A percentile compares a stretch with the other conserved stretches of the same genome.
These are phyloP conservation scores for Aeoliscus strigatus DNA, from an alignment of 2,797 vertebrate genomes.

Conservation along the genomic window DNA sequence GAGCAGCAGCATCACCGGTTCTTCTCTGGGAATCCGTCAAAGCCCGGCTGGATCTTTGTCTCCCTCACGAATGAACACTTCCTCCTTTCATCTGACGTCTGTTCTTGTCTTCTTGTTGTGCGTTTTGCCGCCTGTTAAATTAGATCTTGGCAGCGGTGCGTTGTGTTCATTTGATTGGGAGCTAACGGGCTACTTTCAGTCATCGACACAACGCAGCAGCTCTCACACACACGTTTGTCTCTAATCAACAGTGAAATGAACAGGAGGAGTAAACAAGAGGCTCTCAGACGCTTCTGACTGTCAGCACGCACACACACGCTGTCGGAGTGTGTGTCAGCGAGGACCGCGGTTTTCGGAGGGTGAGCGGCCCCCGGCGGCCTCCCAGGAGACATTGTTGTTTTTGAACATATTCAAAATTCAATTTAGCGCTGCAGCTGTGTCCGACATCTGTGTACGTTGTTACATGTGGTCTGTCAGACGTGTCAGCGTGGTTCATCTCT, in stretches of 20 bases:
- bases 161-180: conserved; percentile 58
- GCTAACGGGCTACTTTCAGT: conserved; percentile 54
- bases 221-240: conserved; percentile 46
- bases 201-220: conserved; percentile 30
- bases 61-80: conserved; percentile 47
- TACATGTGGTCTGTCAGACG: no score
- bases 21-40: conserved; percentile 41
- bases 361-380: no score
- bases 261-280: conserved; percentile 50
- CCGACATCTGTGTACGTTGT: no score
- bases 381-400: no score
- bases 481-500: no score
- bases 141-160: conserved; percentile 53
- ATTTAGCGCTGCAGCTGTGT: no score
- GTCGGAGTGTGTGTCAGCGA: conserved; percentile 28
- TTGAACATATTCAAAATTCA: no score
- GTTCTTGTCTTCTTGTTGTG: conserved; percentile 54
- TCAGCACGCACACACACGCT: no score
- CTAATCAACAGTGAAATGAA: conserved; percentile 61
- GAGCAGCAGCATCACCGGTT: conserved; percentile 14
- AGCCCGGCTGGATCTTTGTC: conserved; percentile 46
- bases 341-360: no score
- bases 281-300: conserved; percentile 28
- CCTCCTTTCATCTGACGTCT: conserved; percentile 48
- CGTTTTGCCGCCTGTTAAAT: conserved; percentile 50